Base-by-base conservation (phyloP, 1,140 invertebrate species). In the Elymnias hypermnestra region DNA sequence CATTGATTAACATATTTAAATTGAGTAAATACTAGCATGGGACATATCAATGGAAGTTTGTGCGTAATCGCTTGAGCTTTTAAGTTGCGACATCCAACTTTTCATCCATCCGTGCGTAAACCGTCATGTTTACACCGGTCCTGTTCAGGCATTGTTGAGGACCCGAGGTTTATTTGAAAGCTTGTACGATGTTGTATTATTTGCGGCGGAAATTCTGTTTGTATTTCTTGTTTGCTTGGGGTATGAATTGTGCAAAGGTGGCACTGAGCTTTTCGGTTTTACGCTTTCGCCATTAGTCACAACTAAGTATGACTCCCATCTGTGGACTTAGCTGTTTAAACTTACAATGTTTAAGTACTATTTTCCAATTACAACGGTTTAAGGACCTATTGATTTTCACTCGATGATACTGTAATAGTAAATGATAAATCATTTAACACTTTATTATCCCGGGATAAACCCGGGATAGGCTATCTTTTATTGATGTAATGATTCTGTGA, bases 131-230 rank as follows among this genome's bases (percentile, higher is more conserved):
- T 63, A 56, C 60, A 63, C 36, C 38, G 26, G 23, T 31, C 31
- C 53, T 56, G 52, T 63, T 55, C 54, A 60, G 43, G 50, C 26
- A 59, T 60, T 60, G 49, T 57, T 31, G 49, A 57, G 52, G 42
- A 43, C 33, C 8, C 47, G 43, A 21, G 15, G 21, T 57, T 53
- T 54, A 53, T 61, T 61, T 61, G 51, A 50, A 61, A 61, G 33
- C 33, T 7, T 36, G 33, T 36, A 36, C 12, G 15, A 36, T 53
- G 55, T 52, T 52, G 54, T 55, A 38, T 51, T 42, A 41, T 50
- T 33, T 14, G 12, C 47, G 44, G 35, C 36, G 38, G 48, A 42
- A 35, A 50, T 43, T 47, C 48, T 52, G 41, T 55, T 59, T 49
- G 12, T 22, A 22, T 9, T 25, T 44, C 8, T 47, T 47, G 47